Evolutionary conservation across 2,888 invertebrate genomes (phyloP).

Genomic region (Argyresthia goedartella): DNA sequence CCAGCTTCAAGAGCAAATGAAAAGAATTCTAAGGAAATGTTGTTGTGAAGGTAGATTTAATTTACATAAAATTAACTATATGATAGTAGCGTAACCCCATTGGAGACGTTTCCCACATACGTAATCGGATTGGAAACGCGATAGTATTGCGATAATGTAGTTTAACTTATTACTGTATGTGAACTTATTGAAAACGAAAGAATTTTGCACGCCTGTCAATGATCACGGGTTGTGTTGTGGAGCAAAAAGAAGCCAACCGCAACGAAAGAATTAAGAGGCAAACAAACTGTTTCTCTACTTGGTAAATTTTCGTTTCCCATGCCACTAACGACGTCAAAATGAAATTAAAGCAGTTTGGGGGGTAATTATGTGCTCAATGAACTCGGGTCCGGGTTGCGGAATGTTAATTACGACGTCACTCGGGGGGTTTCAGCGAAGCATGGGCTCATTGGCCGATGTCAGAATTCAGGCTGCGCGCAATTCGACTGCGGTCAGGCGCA

Average conservation of each 20-base stretch:
- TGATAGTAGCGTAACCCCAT: conserved; percentile 23
- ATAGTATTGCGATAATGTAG: background rate
- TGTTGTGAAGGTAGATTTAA: conserved; percentile 21
- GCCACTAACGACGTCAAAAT: too few species aligned
- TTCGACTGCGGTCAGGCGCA: conserved; percentile 41
- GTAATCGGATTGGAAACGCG: conserved; percentile 21
- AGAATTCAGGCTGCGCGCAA: conserved; percentile 23
- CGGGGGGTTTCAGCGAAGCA: too few species aligned
- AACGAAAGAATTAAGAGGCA: too few species aligned
- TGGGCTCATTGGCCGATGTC: background rate
- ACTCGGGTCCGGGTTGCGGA: conserved; percentile 5
- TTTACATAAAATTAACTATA: conserved; percentile 32
- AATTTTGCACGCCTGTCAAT: too few species aligned
- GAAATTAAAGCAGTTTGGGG: background rate
- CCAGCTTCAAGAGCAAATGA: background rate
- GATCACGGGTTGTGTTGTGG: too few species aligned
- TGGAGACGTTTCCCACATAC: conserved; percentile 32
- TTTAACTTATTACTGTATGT: conserved; percentile 1
- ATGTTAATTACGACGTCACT: too few species aligned
- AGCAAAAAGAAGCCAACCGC: too few species aligned
- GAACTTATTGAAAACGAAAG: background rate
- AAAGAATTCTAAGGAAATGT: conserved; percentile 10
- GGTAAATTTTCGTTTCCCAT: too few species aligned
- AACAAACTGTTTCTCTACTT: too few species aligned
- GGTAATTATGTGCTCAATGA: conserved; percentile 17